A percentile compares a stretch with the other conserved stretches of the same genome.
These are phyloP conservation scores for Dicaeum eximium DNA, from an alignment of 2,113 vertebrate genomes.

Conservation along the genomic window DNA sequence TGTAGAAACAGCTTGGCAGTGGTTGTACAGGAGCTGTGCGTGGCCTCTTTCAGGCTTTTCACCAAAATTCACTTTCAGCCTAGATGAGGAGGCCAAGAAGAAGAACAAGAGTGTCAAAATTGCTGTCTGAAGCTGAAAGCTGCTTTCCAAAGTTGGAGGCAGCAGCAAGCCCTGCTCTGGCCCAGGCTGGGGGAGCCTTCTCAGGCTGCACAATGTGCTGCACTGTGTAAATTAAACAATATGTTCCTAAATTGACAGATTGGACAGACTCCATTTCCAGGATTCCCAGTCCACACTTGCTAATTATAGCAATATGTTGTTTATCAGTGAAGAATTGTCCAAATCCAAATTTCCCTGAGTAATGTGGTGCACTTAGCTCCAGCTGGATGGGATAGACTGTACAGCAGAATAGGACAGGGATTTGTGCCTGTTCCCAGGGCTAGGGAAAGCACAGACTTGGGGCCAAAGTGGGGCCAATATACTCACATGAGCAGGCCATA, in stretches of 20 bases:
- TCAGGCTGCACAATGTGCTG: neutral
- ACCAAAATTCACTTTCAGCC: neutral
- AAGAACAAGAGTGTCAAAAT: neutral
- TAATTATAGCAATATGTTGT: constrained; percentile 67
- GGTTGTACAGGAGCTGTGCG: rapidly evolving
- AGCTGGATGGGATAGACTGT: constrained; percentile 41
- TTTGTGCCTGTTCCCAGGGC: constrained; percentile 26
- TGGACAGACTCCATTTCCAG: constrained; percentile 45
- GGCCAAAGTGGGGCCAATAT: neutral
- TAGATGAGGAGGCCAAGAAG: neutral
- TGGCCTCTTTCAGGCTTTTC: neutral
- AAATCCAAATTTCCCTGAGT: constrained; percentile 62
- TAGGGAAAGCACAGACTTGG: constrained; percentile 20
- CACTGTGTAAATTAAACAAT: constrained; percentile 36
- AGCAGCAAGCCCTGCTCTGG: neutral
- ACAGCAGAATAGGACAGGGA: constrained; percentile 24
- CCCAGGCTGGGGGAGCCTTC: neutral
- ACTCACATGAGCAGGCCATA: neutral
- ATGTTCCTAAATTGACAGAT: constrained; percentile 21
- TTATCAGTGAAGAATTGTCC: constrained; percentile 52
- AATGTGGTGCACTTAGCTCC: constrained; percentile 54
- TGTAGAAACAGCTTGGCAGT: neutral
- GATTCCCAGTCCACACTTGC: constrained; percentile 42
- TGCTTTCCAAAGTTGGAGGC: neutral
- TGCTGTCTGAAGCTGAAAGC: neutral